Conservation (phyloP, 2,888 invertebrate species). For the Coecobrya sp. region DNA sequence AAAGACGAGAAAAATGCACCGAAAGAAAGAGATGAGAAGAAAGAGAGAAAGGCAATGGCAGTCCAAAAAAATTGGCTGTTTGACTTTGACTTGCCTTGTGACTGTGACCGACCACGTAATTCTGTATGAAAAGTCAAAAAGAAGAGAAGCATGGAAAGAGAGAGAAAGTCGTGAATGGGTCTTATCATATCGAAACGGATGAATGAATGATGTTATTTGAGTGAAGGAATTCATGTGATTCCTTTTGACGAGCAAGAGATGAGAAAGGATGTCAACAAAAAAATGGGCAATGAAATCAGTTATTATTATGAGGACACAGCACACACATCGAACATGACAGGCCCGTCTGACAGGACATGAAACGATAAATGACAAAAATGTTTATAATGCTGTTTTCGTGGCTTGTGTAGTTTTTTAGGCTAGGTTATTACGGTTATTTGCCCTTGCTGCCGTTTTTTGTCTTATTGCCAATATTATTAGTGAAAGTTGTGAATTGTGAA, state of each 20-base stretch:
- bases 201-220: conserved; percentile 29
- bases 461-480: conserved; percentile 22
- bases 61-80: conserved; percentile 11
- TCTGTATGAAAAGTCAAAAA: neutral
- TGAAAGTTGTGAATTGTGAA: neutral
- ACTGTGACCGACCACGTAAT: neutral
- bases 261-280: conserved; percentile 60
- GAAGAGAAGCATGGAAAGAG: no score
- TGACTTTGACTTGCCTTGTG: conserved; percentile 7
- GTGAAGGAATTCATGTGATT: conserved; percentile 41
- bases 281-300: conserved; percentile 67
- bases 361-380: conserved; percentile 32
- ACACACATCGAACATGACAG: neutral
- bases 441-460: conserved; percentile 15
- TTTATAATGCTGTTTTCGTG: neutral
- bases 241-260: conserved; percentile 30
- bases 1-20: neutral
- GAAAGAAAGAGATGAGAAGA: neutral
- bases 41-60: neutral
- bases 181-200: conserved; percentile 43
- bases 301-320: conserved; percentile 5
- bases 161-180: conserved; percentile 24
- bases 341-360: conserved; percentile 36
- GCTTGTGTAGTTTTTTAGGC: neutral
- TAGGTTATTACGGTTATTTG: neutral